These are phyloP conservation scores for Mnemiopsis leidyi DNA, from an alignment of 37 sponge, comb jelly and placozoan species.

Conservation along the genomic window DNA sequence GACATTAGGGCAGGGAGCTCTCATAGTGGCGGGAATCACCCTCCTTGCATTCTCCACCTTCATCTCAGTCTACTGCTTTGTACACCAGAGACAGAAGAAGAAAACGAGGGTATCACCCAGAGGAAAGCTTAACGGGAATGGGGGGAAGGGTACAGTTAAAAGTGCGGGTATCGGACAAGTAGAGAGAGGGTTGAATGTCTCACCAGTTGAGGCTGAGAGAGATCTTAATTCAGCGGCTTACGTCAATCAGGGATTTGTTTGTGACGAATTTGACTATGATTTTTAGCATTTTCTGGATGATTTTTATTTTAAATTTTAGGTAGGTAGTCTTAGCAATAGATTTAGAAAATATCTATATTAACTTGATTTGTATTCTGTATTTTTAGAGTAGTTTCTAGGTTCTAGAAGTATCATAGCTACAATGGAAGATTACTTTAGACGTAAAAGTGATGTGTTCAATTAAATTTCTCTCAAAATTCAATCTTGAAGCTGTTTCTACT, in stretches of 20 bases:
- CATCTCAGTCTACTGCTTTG: neutral
- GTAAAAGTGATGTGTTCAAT: too few species aligned
- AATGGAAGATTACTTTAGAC: too few species aligned
- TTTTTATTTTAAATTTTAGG: too few species aligned
- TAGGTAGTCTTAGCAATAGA: too few species aligned
- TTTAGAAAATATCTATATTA: too few species aligned
- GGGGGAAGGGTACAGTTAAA: neutral
- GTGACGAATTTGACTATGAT: neutral
- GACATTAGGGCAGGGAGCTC: neutral
- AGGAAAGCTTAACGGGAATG: neutral
- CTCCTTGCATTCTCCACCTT: neutral
- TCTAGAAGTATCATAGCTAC: too few species aligned
- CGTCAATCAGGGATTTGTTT: neutral
- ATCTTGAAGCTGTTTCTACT: too few species aligned
- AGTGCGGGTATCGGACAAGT: neutral
- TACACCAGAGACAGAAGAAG: neutral
- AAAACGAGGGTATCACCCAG: neutral
- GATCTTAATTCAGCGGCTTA: too few species aligned
- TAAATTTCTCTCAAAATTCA: too few species aligned
- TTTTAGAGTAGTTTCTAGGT: too few species aligned
- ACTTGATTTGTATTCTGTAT: too few species aligned
- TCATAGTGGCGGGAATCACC: neutral
- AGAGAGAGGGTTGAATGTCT: neutral
- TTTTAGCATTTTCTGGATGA: too few species aligned
- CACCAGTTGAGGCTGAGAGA: neutral